A percentile compares a stretch with the other conserved stretches of the same genome.
phyloP scores from a whole-genome alignment of 2,888 invertebrate species.

The Cancer borealis region DNA sequence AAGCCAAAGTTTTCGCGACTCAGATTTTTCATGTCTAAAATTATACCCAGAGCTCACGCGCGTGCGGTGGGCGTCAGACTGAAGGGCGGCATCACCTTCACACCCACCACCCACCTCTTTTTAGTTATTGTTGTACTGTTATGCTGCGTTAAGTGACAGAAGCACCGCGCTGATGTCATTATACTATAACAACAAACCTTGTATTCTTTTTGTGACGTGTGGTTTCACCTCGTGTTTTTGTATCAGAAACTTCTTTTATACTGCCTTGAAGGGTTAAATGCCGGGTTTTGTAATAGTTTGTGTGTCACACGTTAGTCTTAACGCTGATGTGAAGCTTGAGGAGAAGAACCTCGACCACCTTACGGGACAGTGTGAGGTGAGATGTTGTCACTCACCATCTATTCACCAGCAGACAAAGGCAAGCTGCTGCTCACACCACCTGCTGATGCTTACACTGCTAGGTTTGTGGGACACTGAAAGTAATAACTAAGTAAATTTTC shows the following conservation, averaged over 20 bases:
- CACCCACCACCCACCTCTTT: neutral
- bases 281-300: neutral
- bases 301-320: neutral
- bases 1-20: conserved; percentile 10
- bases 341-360: neutral
- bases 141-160: neutral
- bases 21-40: conserved; percentile 38
- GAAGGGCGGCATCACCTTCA: neutral
- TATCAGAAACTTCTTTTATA: neutral
- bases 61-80: neutral
- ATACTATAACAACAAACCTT: neutral
- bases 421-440: neutral
- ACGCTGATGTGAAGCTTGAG: neutral
- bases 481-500: too few relatives aligned
- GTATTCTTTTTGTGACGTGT: neutral
- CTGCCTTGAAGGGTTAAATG: neutral
- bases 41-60: neutral
- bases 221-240: conserved; percentile 28
- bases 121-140: neutral
- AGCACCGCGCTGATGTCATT: neutral
- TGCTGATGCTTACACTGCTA: neutral
- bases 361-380: neutral
- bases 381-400: neutral
- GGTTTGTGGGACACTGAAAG: neutral
- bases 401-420: neutral